phyloP scores from a whole-genome alignment of 2,113 vertebrate genomes.

The Perognathus longimembris region DNA sequence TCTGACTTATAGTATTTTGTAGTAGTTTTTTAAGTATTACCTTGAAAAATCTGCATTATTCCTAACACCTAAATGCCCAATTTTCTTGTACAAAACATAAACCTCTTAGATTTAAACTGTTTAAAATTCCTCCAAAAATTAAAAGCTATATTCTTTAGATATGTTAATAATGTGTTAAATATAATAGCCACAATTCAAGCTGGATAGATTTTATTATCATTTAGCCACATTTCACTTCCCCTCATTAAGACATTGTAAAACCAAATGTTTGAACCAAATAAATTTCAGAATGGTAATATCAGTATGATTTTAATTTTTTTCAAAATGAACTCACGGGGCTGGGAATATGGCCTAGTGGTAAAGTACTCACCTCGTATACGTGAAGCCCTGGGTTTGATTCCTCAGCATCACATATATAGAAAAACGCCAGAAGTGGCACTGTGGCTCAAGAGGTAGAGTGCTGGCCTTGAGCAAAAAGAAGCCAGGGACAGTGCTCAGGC shows the following conservation, averaged over 20 bases:
- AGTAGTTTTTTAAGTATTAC: background rate
- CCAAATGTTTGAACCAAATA: conserved; percentile 31
- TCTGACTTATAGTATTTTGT: background rate
- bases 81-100: background rate
- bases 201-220: conserved; percentile 32
- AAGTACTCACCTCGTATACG: too few species aligned
- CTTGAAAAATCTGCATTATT: background rate
- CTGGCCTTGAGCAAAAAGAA: too few species aligned
- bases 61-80: background rate
- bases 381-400: too few species aligned
- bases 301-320: background rate
- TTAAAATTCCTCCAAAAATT: background rate
- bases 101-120: too few species aligned
- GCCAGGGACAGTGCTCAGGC: too few species aligned
- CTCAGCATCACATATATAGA: too few species aligned
- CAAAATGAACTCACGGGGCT: too few species aligned
- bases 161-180: conserved; percentile 43
- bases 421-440: too few species aligned
- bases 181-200: background rate
- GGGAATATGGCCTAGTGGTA: too few species aligned
- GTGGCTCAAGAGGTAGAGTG: too few species aligned
- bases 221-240: background rate
- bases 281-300: conserved; percentile 26
- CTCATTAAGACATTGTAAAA: conserved; percentile 38
- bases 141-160: background rate